Evolutionary conservation across 2,888 invertebrate species (phyloP), one percentile per base, ranked within the genome.

Genomic region (Pollenia griseotomentosa): DNA sequence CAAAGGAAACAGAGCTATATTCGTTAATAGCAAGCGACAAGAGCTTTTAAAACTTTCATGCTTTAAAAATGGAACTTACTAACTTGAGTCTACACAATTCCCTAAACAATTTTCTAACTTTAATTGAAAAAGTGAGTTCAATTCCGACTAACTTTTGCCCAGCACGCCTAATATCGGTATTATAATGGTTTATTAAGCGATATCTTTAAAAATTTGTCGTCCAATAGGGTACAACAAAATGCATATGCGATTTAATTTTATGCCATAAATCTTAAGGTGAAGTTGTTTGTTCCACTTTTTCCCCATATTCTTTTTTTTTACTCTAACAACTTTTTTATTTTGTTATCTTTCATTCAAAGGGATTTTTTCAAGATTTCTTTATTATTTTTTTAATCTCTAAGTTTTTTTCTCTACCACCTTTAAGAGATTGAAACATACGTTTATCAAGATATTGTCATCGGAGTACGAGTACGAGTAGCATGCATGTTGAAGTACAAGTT

Each of bases 371-470:
- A 33, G 33, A 33, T 44, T 23, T 12, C 6, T 9, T 7, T 12
- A n/a, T 33, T 44, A 46, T 9, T 63, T 59, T 57, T 53, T 53
- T 19, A n/a, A 44, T 63, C 9, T 63, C 5, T 19, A 12, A 51
- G 51, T 70, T 48, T 59, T 73, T 23, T 23, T 23, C n/a, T 73
- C 19, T 40, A 71, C 53, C 61, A 70, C 44, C 61, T 77, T 23
- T 48, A 33, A 33, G 6, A 55, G 48, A 63, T 46, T 55, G 33
- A 74, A 40, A n/a, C 33, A 42, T 48, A 40, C 55, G 55, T 80
- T 55, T 46, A 66, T 84, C 73, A 73, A 84, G 83, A 79, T 73
- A 66, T 73, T 84, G 78, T 79, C 84, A 71, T 71, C 44, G 33
- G 16, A 71, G 40, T 48, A 65, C 63, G 12, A 73, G 33, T 33